Conservation (phyloP, 2,797 vertebrate species). For the Uromys caudimaculatus region DNA sequence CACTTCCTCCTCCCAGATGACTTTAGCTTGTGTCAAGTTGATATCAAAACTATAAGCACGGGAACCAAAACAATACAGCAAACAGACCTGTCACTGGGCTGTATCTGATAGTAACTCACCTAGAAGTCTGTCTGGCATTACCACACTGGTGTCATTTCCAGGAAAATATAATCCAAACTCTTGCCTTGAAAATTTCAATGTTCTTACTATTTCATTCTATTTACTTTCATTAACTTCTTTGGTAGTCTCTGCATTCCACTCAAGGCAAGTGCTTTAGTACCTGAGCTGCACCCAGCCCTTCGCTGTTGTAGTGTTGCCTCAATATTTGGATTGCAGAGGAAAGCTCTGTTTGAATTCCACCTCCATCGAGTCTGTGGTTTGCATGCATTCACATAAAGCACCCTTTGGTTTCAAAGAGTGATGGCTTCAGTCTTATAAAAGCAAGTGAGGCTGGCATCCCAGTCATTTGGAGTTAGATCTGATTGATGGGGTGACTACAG, state of each 20-base stretch:
- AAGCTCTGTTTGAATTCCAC: background rate
- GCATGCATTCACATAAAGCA: background rate
- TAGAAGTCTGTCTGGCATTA: background rate
- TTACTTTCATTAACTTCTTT: background rate
- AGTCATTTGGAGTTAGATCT: background rate
- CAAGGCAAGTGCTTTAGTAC: background rate
- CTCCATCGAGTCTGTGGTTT: background rate
- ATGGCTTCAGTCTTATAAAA: constrained; percentile 40
- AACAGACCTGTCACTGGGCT: constrained; percentile 11
- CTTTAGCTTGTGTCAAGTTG: background rate
- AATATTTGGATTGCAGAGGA: background rate
- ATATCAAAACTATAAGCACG: background rate
- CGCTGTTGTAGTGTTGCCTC: background rate
- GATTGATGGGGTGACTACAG: background rate
- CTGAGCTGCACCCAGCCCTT: background rate
- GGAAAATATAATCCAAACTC: background rate
- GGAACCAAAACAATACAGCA: constrained; percentile 23
- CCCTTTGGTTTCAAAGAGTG: background rate
- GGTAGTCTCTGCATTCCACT: background rate
- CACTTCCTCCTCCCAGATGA: background rate
- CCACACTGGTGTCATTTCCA: background rate
- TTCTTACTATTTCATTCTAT: background rate
- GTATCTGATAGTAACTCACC: constrained; percentile 9
- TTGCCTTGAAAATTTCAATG: background rate
- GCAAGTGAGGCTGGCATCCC: background rate